Evolutionary conservation across 2,888 invertebrate genomes (phyloP).

Genomic region (Ormyrus rosae): DNA sequence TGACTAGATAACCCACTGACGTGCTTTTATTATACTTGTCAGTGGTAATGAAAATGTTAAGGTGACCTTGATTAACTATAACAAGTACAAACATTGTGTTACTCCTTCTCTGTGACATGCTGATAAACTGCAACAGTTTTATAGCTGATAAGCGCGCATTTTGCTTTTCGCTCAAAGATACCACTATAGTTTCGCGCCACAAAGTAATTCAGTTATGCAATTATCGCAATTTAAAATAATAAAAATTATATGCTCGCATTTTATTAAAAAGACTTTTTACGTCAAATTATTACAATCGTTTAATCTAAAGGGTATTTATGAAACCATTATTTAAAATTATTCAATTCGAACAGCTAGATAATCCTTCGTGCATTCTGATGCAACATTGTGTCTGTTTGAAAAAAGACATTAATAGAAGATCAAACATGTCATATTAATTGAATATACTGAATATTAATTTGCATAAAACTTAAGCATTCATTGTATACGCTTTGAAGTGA

Average conservation of each 20-base stretch:
- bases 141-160: slow-evolving; percentile 52
- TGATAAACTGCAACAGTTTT: slow-evolving; percentile 54
- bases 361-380: no score
- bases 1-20: slow-evolving; percentile 33
- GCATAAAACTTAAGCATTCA: background rate
- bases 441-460: background rate
- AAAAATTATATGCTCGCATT: background rate
- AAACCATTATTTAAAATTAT: no score
- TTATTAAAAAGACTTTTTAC: background rate
- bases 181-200: background rate
- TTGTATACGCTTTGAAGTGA: background rate
- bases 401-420: no score
- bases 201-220: slow-evolving; percentile 14
- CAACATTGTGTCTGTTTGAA: no score
- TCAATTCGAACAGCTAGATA: no score
- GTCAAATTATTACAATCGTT: background rate
- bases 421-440: background rate
- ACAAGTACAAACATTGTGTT: slow-evolving; percentile 53
- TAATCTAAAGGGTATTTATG: no score
- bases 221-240: slow-evolving; percentile 2
- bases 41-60: slow-evolving; percentile 58
- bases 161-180: slow-evolving; percentile 48
- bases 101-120: slow-evolving; percentile 31
- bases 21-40: slow-evolving; percentile 46
- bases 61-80: slow-evolving; percentile 54